A percentile compares a stretch with the other conserved stretches of the same genome.
Evolutionary conservation across 2,113 vertebrate genomes (phyloP).

Genomic region (Stomatorhinus ivindoensis): DNA sequence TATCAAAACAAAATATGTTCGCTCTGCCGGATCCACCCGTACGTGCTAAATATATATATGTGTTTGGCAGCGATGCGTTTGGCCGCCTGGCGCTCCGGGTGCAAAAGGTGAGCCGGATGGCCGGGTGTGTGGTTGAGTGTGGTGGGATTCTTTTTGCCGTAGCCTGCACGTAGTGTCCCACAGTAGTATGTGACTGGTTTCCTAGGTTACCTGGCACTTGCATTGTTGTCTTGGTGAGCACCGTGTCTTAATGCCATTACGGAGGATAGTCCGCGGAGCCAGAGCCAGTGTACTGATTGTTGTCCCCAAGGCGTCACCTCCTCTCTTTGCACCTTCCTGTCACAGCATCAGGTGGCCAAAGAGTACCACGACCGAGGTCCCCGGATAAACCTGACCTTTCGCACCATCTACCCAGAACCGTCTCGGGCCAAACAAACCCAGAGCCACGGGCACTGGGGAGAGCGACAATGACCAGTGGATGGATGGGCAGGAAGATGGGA

Average conservation of each 20-base stretch:
- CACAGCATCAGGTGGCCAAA: slow-evolving; percentile 86
- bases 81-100: neutral
- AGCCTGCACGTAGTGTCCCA: neutral
- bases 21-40: neutral
- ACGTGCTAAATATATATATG: neutral
- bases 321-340: neutral
- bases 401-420: slow-evolving; percentile 69
- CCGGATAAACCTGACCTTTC: slow-evolving; percentile 88
- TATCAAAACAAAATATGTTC: slow-evolving; percentile 1
- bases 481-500: neutral
- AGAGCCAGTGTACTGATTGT: neutral
- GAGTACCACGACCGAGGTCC: slow-evolving; percentile 84
- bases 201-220: neutral
- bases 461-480: slow-evolving; percentile 3
- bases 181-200: neutral
- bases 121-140: neutral
- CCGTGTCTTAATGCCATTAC: neutral
- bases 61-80: neutral
- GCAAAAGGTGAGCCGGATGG: neutral
- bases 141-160: neutral
- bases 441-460: neutral
- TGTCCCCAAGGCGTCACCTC: neutral
- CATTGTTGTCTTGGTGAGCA: neutral
- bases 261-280: neutral
- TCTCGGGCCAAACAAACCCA: slow-evolving; percentile 33